Evolutionary conservation across 1,140 invertebrate genomes (phyloP).

Genomic region (Luehdorfia chinensis): DNA sequence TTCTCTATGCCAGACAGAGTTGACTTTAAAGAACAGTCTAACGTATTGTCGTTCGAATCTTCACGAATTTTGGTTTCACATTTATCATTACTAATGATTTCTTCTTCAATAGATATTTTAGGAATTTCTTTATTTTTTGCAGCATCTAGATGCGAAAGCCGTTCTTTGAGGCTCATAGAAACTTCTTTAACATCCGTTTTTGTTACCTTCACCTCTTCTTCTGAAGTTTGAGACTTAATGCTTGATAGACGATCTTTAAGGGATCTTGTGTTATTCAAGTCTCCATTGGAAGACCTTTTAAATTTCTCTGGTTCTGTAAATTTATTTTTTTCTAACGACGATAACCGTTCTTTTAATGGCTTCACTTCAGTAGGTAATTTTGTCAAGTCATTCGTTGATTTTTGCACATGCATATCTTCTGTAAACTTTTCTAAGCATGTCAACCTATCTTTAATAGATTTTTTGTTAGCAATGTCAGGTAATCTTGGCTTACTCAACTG

Average conservation of each 20-base stretch:
- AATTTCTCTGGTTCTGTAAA: conserved; percentile 70
- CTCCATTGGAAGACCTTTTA: conserved; percentile 73
- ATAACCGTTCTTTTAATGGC: conserved; percentile 80
- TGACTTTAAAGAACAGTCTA: conserved; percentile 61
- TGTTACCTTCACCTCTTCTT: conserved; percentile 59
- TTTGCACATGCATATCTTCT: conserved; percentile 64
- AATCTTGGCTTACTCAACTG: conserved; percentile 72
- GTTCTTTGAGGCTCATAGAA: conserved; percentile 78
- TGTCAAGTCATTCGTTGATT: conserved; percentile 65
- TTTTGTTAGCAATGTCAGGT: conserved; percentile 80
- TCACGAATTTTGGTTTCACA: conserved; percentile 43
- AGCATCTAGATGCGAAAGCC: conserved; percentile 76
- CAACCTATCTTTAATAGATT: conserved; percentile 84
- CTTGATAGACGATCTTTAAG: conserved; percentile 78
- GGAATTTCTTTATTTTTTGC: conserved; percentile 73
- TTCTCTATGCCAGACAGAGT: conserved; percentile 61
- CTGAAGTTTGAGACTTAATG: conserved; percentile 77
- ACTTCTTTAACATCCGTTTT: conserved; percentile 69
- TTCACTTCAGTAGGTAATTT: conserved; percentile 80
- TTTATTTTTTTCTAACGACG: conserved; percentile 80
- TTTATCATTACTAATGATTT: conserved; percentile 47
- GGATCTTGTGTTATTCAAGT: conserved; percentile 66
- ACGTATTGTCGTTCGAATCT: conserved; percentile 43
- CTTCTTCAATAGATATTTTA: conserved; percentile 68
- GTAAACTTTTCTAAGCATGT: conserved; percentile 80